Evolutionary conservation across 2,113 vertebrate genomes (phyloP).

Genomic region (Ploceus nigricollis): DNA sequence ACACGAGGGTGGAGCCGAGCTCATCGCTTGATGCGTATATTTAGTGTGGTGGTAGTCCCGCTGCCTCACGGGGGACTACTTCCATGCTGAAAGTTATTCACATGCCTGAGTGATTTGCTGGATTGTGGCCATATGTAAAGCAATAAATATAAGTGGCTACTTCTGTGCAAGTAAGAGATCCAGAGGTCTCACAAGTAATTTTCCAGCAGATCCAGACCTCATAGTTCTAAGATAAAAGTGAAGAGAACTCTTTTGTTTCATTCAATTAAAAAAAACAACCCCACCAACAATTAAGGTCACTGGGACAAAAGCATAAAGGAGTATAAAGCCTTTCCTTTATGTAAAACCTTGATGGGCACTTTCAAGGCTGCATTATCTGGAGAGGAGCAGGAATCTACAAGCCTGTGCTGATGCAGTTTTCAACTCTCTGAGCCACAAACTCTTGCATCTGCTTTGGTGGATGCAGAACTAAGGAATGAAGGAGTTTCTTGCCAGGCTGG

Average conservation of each 20-base stretch:
- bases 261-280: neutral
- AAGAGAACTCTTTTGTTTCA: neutral
- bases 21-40: neutral
- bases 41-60: neutral
- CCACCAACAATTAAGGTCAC: neutral
- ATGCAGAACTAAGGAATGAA: neutral
- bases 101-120: conserved; percentile 51
- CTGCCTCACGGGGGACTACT: neutral
- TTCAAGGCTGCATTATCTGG: neutral
- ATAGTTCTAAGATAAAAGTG: neutral
- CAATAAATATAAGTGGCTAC: conserved; percentile 61
- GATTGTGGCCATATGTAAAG: conserved; percentile 51
- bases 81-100: conserved; percentile 26
- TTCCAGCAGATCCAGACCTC: conserved; percentile 21
- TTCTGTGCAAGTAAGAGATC: conserved; percentile 38
- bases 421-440: neutral
- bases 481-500: neutral
- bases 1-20: neutral
- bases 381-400: neutral
- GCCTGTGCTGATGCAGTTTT: neutral
- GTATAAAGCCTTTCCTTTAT: neutral
- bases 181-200: conserved; percentile 36
- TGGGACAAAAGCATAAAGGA: neutral
- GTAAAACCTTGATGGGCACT: neutral
- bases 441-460: neutral